Evolutionary conservation across 2,888 invertebrate genomes (phyloP).

Genomic region (Phyto melanocephala): DNA sequence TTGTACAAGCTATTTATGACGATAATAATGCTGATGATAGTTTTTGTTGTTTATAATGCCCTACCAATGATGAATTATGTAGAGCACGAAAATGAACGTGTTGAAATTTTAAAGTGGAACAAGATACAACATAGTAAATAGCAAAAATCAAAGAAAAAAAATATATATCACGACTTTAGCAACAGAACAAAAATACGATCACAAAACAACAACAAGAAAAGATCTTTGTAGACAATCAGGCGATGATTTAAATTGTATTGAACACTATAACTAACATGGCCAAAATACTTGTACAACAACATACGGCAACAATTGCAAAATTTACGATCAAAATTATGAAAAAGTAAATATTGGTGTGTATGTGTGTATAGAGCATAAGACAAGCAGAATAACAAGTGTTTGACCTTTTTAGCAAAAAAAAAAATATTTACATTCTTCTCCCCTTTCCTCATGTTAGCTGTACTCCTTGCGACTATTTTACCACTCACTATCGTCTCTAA

Average conservation of each 20-base stretch:
- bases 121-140: conserved; percentile 24
- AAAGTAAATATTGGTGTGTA: conserved; percentile 26
- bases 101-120: conserved; percentile 67
- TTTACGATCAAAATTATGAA: background rate
- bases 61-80: conserved; percentile 76
- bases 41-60: conserved; percentile 49
- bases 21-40: conserved; percentile 64
- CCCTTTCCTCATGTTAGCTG: no score
- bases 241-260: conserved; percentile 66
- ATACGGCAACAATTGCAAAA: background rate
- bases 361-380: background rate
- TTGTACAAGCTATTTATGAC: conserved; percentile 70
- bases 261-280: conserved; percentile 50
- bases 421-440: no score
- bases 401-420: conserved; percentile 50
- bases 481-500: background rate
- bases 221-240: conserved; percentile 61
- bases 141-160: background rate
- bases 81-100: conserved; percentile 76
- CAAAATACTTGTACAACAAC: conserved; percentile 23
- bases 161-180: conserved; percentile 53
- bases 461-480: no score
- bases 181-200: conserved; percentile 16
- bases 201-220: conserved; percentile 16
- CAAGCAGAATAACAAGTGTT: conserved; percentile 59